Base-by-base conservation (phyloP, 2,888 invertebrate species). In the Agonum fuliginosum region DNA sequence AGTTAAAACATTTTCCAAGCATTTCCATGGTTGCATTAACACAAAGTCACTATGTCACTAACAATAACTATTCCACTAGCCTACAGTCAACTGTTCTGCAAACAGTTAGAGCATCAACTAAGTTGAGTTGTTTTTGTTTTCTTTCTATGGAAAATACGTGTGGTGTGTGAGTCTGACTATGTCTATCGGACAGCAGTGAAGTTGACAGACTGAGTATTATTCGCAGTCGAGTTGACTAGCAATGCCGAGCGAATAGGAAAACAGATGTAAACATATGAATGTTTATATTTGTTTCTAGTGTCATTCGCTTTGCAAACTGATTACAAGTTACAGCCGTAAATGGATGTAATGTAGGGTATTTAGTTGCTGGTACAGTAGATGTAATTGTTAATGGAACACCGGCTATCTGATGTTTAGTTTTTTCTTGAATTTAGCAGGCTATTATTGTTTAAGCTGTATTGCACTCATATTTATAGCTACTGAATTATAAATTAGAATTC, bases 321-420 rank as follows among this genome's bases (percentile, higher is more conserved):
- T 62, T 62, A 17, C 58, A 30, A 20, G 30, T 62, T 62, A 17
- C 58, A 30, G 58, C 58, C 30, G 58, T 62, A 62, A 62, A 62
- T 62, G 58, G 58, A 27, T 62, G 58, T 30, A 62, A 62, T 62
- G 58, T 17, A 14, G 58, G 58, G 58, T 62, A 62, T 62, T 27
- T 62, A 20, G 8, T 30, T 30, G 24, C 24, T 2, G 24, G 30
- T 62, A 62, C 30, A 62, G 3, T n/a, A 3, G 6, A 24, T 2
- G 12, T 12, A 2, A 14, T 8, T 5, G 12, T 14, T 14, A 12
- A 17, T 2, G 43, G 43, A 14, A 43, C 43, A 17, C 12, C 5
- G 41, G 1, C 1, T 3, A 12, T n/a, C n/a, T n/a, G 8, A n/a
- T 41, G 6, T 41, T n/a, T 43, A 14, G 43, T 8, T 43, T n/a